These are phyloP conservation scores for Lates calcarifer DNA, from an alignment of 2,113 vertebrate genomes.

Conservation along the genomic window DNA sequence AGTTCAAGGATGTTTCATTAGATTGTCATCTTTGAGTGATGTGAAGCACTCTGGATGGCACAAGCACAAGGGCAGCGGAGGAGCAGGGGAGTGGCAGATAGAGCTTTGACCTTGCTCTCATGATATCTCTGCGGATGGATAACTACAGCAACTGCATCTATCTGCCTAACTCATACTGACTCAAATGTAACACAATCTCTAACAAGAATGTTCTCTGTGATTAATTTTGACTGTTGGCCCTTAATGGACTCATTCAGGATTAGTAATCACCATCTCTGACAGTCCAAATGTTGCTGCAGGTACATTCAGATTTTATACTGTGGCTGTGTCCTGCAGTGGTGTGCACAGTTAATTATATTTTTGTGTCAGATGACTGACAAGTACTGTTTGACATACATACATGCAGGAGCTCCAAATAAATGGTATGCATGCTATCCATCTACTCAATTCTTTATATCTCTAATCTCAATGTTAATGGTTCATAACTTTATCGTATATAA, in stretches of 20 bases:
- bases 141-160: conserved; percentile 16
- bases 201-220: conserved; percentile 19
- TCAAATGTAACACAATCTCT: background rate
- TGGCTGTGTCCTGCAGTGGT: background rate
- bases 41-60: conserved; percentile 51
- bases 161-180: background rate
- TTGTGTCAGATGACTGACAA: background rate
- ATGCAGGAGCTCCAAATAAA: background rate
- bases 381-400: background rate
- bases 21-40: conserved; percentile 72
- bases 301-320: background rate
- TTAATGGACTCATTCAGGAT: conserved; percentile 14
- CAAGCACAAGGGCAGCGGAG: conserved; percentile 16
- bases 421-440: background rate
- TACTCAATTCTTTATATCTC: background rate
- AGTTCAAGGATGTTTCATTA: conserved; percentile 68
- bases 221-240: conserved; percentile 8
- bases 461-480: background rate
- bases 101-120: conserved; percentile 52
- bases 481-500: background rate
- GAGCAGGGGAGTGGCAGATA: conserved; percentile 18
- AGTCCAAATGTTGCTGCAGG: conserved; percentile 9
- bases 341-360: background rate
- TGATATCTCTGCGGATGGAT: conserved; percentile 52
- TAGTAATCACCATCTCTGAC: conserved; percentile 13